These are phyloP conservation scores for Scartelaos histophorus DNA, from an alignment of 2,113 vertebrate genomes.

Conservation along the genomic window DNA sequence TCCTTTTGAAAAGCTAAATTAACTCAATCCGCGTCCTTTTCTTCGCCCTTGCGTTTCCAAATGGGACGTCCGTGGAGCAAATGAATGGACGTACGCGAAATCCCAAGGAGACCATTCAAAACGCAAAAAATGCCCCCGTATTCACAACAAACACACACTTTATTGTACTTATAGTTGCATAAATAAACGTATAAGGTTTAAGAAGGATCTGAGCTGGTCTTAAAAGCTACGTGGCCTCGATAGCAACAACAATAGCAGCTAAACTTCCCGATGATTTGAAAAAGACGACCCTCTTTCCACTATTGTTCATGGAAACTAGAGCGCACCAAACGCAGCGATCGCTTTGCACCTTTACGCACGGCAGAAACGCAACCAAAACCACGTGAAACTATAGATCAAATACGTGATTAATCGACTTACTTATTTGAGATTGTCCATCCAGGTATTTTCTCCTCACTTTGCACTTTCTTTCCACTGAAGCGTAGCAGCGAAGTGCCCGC, in stretches of 20 bases:
- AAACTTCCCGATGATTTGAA: conserved; percentile 53
- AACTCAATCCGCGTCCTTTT: conserved; percentile 14
- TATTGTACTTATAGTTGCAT: too few species aligned
- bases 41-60: conserved; percentile 6
- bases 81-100: conserved; percentile 56
- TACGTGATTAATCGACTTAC: conserved; percentile 48
- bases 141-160: conserved; percentile 32
- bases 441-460: conserved; percentile 74
- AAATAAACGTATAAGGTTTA: neutral
- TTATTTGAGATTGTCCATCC: conserved; percentile 65
- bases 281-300: conserved; percentile 51
- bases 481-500: conserved; percentile 61
- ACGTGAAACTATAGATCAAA: neutral
- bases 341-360: conserved; percentile 6
- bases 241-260: conserved; percentile 50
- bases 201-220: neutral
- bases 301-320: conserved; percentile 68
- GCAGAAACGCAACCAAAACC: neutral
- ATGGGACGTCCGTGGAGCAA: conserved; percentile 30
- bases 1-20: conserved; percentile 46
- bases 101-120: conserved; percentile 22
- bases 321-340: conserved; percentile 22
- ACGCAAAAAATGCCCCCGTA: conserved; percentile 4
- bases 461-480: conserved; percentile 70
- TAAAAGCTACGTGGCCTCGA: conserved; percentile 46